Base-by-base conservation (phyloP, 1,140 invertebrate genomes). In the Phymastichus coffea region DNA sequence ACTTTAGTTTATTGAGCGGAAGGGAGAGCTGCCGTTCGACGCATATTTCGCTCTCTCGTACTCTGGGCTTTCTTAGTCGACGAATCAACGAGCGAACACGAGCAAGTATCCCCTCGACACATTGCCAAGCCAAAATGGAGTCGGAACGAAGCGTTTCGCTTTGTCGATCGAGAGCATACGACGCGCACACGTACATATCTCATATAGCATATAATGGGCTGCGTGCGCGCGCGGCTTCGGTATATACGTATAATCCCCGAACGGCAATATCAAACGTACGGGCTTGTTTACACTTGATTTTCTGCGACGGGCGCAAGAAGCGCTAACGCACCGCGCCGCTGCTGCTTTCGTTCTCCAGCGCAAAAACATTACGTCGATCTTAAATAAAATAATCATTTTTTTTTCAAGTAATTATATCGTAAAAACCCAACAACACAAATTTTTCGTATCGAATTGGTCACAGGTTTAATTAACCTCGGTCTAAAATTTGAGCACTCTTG, bases 111-210 rank as follows among this genome's bases (percentile, higher is more conserved):
- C 53, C 41, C 41, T 19, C 22, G 43, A 22, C 43, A 38, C 33
- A 46, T 47, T 56, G 53, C 47, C 44, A 57, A 9, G 17, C 15
- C 56, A 51, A 58, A 58, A 58, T 58, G 37, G 47, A 58, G 56
- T 58, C 37, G 3, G 23, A 51, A 30, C 4, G 53, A 3, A 46
- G 43, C 22, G 38, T 7, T 47, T 35, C 17, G 23, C 23, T 48
- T 53, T 44, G 14, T 46, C 17, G 14, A 25, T 22, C 8, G 46
- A 26, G 23, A 7, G 46, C 19, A n/a, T 33, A 3, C 2, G 41
- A 7, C 19, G 40, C 20, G 41, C 3, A 6, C 1, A 3, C 19
- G 19, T 19, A n/a, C n/a, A n/a, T n/a, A n/a, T n/a, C n/a, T n/a
- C n/a, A n/a, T n/a, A n/a, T n/a, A n/a, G n/a, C n/a, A n/a, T n/a